Percentiles rank a stretch among this genome's conserved stretches.
These are phyloP conservation scores for Squalus acanthias DNA, from an alignment of 2,797 vertebrate genomes.

Conservation along the genomic window DNA sequence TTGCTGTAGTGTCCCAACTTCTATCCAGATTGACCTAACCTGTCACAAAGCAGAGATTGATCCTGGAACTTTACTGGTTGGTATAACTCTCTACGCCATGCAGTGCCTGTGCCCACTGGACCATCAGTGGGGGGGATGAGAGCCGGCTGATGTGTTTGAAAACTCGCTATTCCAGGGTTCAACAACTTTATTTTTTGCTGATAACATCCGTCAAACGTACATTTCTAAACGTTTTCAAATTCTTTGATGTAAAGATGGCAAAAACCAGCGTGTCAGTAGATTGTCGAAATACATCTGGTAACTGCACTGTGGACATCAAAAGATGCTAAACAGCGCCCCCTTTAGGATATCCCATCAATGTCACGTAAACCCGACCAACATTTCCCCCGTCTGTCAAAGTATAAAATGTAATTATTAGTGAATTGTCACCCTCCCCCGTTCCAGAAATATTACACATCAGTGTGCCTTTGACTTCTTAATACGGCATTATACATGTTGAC, in stretches of 20 bases:
- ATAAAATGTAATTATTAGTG: conserved; percentile 18
- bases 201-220: background rate
- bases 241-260: background rate
- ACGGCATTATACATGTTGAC: background rate
- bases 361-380: background rate
- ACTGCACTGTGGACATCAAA: background rate
- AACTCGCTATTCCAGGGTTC: background rate
- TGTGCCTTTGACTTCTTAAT: background rate
- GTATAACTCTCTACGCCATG: background rate
- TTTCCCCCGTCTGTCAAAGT: background rate
- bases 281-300: background rate
- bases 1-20: background rate
- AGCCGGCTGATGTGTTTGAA: background rate
- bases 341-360: background rate
- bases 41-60: background rate
- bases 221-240: background rate
- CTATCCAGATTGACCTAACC: background rate
- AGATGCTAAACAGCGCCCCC: conserved; percentile 18
- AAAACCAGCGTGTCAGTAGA: background rate
- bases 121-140: background rate
- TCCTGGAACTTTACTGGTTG: background rate
- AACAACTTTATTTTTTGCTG: background rate
- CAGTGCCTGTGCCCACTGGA: background rate
- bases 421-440: background rate
- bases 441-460: conserved; percentile 25